These are phyloP conservation scores for Muscicapa adusta DNA, from an alignment of 2,113 vertebrate genomes.

Conservation along the genomic window DNA sequence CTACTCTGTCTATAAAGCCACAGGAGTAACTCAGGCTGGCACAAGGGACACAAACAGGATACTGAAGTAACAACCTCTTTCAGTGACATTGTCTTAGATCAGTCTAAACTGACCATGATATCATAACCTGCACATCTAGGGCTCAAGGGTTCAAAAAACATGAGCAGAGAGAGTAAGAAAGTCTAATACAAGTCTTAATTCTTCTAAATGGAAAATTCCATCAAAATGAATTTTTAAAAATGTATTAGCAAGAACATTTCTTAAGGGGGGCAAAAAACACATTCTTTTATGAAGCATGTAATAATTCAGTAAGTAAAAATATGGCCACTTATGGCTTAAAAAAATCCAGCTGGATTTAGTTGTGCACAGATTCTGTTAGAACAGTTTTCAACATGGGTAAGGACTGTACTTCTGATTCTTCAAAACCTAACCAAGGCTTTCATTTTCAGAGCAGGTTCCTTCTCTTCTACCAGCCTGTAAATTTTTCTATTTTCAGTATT, in stretches of 20 bases:
- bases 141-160: neutral
- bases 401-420: neutral
- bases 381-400: neutral
- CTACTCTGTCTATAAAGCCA: neutral
- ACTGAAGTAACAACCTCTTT: neutral
- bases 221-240: neutral
- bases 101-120: neutral
- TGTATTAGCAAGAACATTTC: neutral
- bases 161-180: neutral
- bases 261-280: neutral
- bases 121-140: neutral
- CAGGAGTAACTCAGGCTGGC: neutral
- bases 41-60: slow-evolving; percentile 16
- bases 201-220: neutral
- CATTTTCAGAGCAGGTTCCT: neutral
- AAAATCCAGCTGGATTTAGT: neutral
- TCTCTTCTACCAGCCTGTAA: neutral
- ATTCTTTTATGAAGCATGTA: neutral
- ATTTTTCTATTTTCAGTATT: neutral
- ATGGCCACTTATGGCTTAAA: neutral
- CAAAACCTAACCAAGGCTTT: neutral
- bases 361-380: neutral
- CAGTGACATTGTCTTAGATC: neutral
- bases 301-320: neutral
- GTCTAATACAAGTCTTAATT: neutral